Evolutionary conservation across 2,888 invertebrate genomes (phyloP).

Genomic region (Ecliptopera silaceata): DNA sequence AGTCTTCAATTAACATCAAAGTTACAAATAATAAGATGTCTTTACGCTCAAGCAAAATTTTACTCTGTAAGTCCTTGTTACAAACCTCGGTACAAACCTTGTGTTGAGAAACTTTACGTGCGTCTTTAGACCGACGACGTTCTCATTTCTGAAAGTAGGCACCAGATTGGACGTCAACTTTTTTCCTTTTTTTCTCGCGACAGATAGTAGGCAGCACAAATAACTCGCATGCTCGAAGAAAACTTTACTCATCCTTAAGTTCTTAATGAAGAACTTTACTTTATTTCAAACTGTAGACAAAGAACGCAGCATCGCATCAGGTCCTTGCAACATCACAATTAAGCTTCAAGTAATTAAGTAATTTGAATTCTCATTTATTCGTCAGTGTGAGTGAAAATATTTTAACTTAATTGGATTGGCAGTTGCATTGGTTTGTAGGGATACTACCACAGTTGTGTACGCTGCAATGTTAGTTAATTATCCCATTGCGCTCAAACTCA

Average conservation of each 20-base stretch:
- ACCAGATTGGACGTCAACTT: constrained; percentile 71
- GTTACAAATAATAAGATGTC: too few relatives aligned
- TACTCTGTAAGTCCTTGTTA: too few relatives aligned
- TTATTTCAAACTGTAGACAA: constrained; percentile 10
- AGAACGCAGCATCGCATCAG: too few relatives aligned
- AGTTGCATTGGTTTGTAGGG: constrained; percentile 31
- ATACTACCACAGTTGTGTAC: constrained; percentile 28
- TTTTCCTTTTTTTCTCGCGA: constrained; percentile 61
- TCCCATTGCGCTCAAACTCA: constrained; percentile 31
- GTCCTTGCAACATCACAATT: constrained; percentile 4
- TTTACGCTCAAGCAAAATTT: too few relatives aligned
- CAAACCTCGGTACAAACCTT: constrained; percentile 33
- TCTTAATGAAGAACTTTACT: constrained; percentile 46
- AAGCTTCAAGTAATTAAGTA: constrained; percentile 6
- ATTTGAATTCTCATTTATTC: constrained; percentile 17
- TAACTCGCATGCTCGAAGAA: constrained; percentile 55
- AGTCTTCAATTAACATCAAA: too few relatives aligned
- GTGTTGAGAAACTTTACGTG: constrained; percentile 46
- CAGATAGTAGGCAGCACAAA: constrained; percentile 60
- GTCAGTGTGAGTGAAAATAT: constrained; percentile 23
- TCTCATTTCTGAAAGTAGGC: constrained; percentile 72
- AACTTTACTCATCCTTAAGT: constrained; percentile 50
- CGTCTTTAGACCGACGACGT: constrained; percentile 49
- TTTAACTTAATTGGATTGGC: constrained; percentile 37
- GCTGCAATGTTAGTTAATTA: constrained; percentile 36